Percentiles rank a stretch among this genome's conserved stretches.
Evolutionary conservation across 2,113 vertebrate genomes (phyloP).

Genomic region (Propithecus coquereli): DNA sequence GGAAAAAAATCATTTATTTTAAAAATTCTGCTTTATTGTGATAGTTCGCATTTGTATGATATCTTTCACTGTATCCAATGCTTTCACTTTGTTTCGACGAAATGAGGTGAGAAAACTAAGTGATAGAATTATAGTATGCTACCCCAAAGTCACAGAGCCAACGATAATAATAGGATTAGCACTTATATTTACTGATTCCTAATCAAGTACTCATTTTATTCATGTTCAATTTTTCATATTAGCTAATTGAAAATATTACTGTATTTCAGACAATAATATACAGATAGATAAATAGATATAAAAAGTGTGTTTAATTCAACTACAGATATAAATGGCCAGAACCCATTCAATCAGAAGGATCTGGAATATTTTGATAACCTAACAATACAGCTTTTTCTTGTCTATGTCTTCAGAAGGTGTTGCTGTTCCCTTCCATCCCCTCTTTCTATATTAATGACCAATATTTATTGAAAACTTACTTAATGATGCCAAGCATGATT

Average conservation of each 20-base stretch:
- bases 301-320: background rate
- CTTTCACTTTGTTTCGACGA: background rate
- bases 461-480: background rate
- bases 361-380: background rate
- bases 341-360: background rate
- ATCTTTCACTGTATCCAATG: background rate
- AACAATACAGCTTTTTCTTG: background rate
- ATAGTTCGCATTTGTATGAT: background rate
- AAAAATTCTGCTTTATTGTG: background rate
- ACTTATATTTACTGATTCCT: background rate
- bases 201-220: background rate
- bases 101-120: background rate
- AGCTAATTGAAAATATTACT: background rate
- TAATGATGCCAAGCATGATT: background rate
- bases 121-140: background rate
- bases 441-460: background rate
- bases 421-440: background rate
- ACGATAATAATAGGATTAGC: background rate
- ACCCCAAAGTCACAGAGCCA: background rate
- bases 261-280: background rate
- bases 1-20: background rate
- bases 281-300: background rate
- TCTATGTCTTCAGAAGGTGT: background rate
- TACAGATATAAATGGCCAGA: background rate
- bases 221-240: background rate